phyloP scores from a whole-genome alignment of 2,797 vertebrate genomes.

The Siniperca obscura region DNA sequence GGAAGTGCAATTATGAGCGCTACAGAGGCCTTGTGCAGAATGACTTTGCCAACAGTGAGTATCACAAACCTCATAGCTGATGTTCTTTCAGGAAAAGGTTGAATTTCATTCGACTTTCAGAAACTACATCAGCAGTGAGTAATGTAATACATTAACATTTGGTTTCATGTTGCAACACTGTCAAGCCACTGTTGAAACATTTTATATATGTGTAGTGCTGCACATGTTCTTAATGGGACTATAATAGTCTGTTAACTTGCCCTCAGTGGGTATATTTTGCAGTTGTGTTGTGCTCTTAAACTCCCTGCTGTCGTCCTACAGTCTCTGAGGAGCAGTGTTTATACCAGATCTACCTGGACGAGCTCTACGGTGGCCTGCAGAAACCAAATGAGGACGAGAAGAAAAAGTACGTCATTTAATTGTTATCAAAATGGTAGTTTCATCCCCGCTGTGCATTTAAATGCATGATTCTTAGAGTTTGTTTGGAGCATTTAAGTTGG shows the following conservation, averaged over 20 bases:
- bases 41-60: slow-evolving; percentile 97
- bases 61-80: background rate
- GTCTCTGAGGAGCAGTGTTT: slow-evolving; percentile 98
- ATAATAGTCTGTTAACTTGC: background rate
- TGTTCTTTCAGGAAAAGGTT: background rate
- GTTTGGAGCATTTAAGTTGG: background rate
- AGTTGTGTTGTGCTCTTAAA: slow-evolving; percentile 42
- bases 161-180: background rate
- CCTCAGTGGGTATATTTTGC: slow-evolving; percentile 57
- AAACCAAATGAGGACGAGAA: slow-evolving; percentile 97
- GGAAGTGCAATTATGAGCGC: slow-evolving; percentile 96
- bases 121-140: background rate
- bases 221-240: background rate
- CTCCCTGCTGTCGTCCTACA: slow-evolving; percentile 68
- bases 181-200: background rate
- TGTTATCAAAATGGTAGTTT: slow-evolving; percentile 5
- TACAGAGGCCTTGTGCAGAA: slow-evolving; percentile 98
- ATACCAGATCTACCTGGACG: slow-evolving; percentile 98
- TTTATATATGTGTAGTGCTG: background rate
- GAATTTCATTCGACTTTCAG: background rate
- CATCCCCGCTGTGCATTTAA: background rate
- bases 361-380: slow-evolving; percentile 94
- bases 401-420: slow-evolving; percentile 89
- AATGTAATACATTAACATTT: background rate
- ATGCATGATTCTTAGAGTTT: background rate